phyloP scores from a whole-genome alignment of 2,888 invertebrate species.

The Digitonthophagus gazella region DNA sequence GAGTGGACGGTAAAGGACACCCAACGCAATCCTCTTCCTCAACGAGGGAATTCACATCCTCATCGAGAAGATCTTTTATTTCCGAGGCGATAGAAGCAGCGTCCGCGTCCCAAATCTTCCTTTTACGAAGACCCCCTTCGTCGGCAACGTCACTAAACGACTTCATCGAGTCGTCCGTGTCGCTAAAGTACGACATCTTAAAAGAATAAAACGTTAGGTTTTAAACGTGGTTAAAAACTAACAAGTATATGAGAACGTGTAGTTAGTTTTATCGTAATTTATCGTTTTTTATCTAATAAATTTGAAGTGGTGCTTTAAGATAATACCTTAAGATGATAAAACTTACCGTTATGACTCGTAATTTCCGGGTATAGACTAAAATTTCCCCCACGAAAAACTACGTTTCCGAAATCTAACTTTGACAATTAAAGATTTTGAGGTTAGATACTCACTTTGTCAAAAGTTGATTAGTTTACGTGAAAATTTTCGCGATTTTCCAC shows the following conservation, averaged over 20 bases:
- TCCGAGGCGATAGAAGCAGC: constrained; percentile 51
- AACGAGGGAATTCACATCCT: constrained; percentile 51
- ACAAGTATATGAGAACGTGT: neutral
- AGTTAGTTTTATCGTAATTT: too few species aligned
- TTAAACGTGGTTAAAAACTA: neutral
- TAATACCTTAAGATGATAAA: too few species aligned
- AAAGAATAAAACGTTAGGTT: neutral
- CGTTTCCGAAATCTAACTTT: too few species aligned
- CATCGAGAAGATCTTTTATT: constrained; percentile 53
- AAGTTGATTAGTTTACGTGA: too few species aligned
- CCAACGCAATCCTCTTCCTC: constrained; percentile 79
- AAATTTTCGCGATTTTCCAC: too few species aligned
- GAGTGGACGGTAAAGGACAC: constrained; percentile 81
- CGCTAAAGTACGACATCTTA: constrained; percentile 50
- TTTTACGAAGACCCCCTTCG: constrained; percentile 39
- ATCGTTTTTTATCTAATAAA: too few species aligned
- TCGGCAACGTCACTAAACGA: constrained; percentile 41
- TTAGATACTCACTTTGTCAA: too few species aligned
- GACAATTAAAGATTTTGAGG: too few species aligned
- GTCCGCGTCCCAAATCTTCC: constrained; percentile 51
- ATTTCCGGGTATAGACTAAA: too few species aligned
- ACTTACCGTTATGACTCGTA: too few species aligned
- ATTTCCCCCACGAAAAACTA: too few species aligned
- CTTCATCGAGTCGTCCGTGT: constrained; percentile 48
- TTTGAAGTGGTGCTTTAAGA: too few species aligned